A percentile compares a stretch with the other conserved stretches of the same genome.
Evolutionary conservation across 2,797 vertebrate genomes (phyloP).

Genomic region (Molossus molossus): DNA sequence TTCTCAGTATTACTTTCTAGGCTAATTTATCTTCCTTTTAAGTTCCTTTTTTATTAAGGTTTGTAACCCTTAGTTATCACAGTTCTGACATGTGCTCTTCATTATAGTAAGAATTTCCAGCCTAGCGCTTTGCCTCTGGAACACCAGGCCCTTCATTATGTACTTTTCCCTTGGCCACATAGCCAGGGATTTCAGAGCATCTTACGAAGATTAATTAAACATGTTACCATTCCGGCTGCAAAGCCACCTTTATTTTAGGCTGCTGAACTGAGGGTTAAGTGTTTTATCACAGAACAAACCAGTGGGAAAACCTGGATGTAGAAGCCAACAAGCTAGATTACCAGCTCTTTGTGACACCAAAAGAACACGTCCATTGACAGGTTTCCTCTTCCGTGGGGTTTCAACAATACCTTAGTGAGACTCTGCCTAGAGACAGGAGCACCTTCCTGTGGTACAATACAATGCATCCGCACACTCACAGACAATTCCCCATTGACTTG

Average conservation of each 20-base stretch:
- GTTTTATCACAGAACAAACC: constrained; percentile 57
- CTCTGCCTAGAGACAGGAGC: neutral
- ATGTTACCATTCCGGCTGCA: neutral
- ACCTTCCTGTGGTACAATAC: neutral
- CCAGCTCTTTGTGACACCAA: constrained; percentile 36
- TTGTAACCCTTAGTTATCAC: neutral
- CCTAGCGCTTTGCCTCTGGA: neutral
- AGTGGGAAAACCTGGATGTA: neutral
- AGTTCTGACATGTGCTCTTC: neutral
- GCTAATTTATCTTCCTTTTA: neutral
- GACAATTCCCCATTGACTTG: neutral
- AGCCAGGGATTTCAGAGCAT: neutral
- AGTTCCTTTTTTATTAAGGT: neutral
- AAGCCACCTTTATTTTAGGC: constrained; percentile 51
- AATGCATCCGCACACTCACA: neutral
- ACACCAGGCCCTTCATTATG: neutral
- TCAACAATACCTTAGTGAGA: constrained; percentile 48
- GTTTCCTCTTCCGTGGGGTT: constrained; percentile 15
- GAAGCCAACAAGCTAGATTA: constrained; percentile 44
- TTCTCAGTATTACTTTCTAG: constrained; percentile 29
- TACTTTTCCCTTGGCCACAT: neutral
- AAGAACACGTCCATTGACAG: constrained; percentile 51
- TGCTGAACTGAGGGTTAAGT: neutral
- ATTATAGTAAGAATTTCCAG: neutral
- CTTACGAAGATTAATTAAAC: constrained; percentile 24